Conservation (phyloP, 2,113 vertebrate species). For the Lanius collurio region DNA sequence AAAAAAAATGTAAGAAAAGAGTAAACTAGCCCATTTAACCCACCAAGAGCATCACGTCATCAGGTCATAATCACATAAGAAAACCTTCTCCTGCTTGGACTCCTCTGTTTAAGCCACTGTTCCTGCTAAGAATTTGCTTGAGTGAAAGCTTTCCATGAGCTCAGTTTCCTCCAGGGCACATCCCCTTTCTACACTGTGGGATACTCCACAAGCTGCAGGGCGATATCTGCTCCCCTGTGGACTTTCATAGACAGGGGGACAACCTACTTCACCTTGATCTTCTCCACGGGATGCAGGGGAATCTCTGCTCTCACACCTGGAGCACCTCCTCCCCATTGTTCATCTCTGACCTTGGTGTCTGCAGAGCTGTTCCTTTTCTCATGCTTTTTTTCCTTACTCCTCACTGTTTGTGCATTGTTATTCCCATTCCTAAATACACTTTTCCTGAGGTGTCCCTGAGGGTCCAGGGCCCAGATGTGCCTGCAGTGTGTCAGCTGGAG, state of each 20-base stretch:
- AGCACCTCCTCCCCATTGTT: not conserved
- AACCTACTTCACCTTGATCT: not conserved
- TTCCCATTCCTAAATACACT: not conserved
- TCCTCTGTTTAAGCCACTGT: not conserved
- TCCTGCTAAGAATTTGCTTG: not conserved
- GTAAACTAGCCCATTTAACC: not conserved
- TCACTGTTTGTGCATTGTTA: not conserved
- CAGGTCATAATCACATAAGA: not conserved
- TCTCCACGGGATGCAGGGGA: not conserved
- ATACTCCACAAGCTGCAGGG: not conserved
- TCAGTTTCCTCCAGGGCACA: not conserved
- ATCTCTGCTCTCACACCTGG: not conserved
- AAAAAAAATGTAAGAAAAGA: not conserved
- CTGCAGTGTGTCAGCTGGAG: too few species aligned
- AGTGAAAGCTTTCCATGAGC: not conserved
- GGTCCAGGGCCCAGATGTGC: not conserved
- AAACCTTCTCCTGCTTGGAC: not conserved
- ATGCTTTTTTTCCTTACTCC: rapidly evolving
- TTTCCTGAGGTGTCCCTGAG: not conserved
- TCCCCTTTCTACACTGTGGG: not conserved
- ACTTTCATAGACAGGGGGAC: not conserved
- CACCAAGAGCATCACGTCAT: not conserved
- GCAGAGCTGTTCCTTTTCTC: not conserved
- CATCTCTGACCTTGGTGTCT: not conserved
- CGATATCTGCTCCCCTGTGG: rapidly evolving